A percentile compares a stretch with the other conserved stretches of the same genome.
These are phyloP conservation scores for Aphis craccivora DNA, from an alignment of 1,140 invertebrate genomes.

Conservation along the genomic window DNA sequence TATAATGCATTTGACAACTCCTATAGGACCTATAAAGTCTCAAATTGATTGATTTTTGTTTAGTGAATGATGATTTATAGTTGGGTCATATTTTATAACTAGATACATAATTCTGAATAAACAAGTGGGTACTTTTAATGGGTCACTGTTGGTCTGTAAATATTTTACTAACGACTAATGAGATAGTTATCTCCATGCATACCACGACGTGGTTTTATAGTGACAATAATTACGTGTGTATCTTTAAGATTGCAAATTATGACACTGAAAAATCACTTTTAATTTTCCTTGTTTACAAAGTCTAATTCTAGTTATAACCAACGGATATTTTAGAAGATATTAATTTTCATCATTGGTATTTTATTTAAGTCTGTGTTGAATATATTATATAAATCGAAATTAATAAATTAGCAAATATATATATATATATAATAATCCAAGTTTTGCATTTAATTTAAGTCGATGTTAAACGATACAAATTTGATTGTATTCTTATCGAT, in stretches of 20 bases:
- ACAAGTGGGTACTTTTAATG: neutral
- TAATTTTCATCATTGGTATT: neutral
- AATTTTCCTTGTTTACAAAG: neutral
- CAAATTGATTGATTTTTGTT: neutral
- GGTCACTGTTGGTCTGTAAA: neutral
- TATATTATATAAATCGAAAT: neutral
- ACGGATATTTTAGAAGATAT: neutral
- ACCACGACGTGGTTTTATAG: neutral
- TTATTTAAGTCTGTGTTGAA: neutral
- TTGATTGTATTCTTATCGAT: neutral
- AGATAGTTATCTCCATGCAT: neutral
- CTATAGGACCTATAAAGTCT: neutral
- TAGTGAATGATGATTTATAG: neutral
- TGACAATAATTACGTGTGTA: neutral
- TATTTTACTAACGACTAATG: neutral
- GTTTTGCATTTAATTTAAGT: neutral
- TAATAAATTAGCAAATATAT: neutral
- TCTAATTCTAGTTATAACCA: neutral
- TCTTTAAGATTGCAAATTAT: neutral
- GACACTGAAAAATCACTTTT: neutral
- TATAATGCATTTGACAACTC: neutral
- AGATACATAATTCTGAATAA: neutral
- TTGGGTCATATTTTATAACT: constrained; percentile 4
- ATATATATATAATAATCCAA: neutral
- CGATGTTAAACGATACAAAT: neutral